phyloP scores from a whole-genome alignment of 1,140 invertebrate species.

The Akabosia matsudoensis region DNA sequence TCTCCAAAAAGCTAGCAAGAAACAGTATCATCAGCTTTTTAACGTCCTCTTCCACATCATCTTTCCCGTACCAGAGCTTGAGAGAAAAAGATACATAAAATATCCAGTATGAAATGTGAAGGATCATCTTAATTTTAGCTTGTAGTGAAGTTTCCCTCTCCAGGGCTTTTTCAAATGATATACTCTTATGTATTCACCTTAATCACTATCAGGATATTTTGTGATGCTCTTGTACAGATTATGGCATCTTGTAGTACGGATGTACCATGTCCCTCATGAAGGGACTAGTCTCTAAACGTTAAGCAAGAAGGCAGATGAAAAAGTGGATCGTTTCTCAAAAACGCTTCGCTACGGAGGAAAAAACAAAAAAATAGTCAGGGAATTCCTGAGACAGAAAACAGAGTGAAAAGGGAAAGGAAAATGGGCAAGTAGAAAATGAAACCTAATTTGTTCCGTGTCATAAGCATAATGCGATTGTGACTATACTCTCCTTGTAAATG shows the following conservation, averaged over 20 bases:
- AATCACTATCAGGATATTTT: background rate
- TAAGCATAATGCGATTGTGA: background rate
- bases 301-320: background rate
- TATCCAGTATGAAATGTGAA: conserved; percentile 36
- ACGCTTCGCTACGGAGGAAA: background rate
- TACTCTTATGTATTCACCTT: too few species aligned
- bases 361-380: too few species aligned
- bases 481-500: too few species aligned
- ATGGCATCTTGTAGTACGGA: too few species aligned
- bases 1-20: background rate
- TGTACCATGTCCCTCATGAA: background rate
- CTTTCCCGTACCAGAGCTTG: background rate
- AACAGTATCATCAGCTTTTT: background rate
- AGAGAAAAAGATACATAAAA: conserved; percentile 20
- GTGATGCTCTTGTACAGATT: too few species aligned
- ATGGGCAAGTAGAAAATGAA: background rate
- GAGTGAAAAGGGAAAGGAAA: background rate
- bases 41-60: conserved; percentile 8
- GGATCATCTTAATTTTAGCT: conserved; percentile 41
- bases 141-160: conserved; percentile 32
- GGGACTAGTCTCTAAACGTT: background rate
- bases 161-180: conserved; percentile 36
- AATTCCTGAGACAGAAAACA: background rate
- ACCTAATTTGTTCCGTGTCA: conserved; percentile 15
- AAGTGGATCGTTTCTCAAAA: background rate